A percentile compares a stretch with the other conserved stretches of the same genome.
phyloP scores from a whole-genome alignment of 2,797 vertebrate genomes.

The Aphelocoma californica region DNA sequence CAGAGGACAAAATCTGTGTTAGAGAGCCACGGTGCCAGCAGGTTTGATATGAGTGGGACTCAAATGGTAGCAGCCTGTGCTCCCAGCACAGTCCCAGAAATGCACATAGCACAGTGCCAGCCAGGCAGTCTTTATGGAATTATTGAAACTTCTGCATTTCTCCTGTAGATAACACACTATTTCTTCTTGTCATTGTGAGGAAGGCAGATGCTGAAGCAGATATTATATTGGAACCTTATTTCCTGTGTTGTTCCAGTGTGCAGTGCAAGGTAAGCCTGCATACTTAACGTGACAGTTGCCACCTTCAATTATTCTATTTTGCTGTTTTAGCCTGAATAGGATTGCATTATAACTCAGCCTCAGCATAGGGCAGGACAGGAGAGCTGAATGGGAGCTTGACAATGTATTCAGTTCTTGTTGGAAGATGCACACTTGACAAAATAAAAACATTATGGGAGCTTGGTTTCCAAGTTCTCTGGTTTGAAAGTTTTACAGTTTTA shows the following conservation, averaged over 20 bases:
- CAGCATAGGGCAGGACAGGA: not conserved
- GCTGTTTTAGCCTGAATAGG: not conserved
- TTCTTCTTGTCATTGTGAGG: not conserved
- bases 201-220: not conserved
- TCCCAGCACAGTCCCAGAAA: not conserved
- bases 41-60: not conserved
- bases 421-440: not conserved
- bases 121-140: not conserved
- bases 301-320: not conserved
- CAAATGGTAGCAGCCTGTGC: not conserved
- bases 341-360: not conserved
- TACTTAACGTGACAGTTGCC: not conserved
- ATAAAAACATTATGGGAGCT: not conserved
- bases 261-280: not conserved
- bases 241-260: not conserved
- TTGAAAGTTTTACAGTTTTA: not conserved
- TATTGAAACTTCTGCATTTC: not conserved
- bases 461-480: not conserved
- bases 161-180: not conserved
- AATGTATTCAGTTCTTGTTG: not conserved
- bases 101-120: accelerated
- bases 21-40: not conserved
- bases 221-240: not conserved
- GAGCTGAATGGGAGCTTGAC: not conserved
- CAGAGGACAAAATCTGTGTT: not conserved